Percentiles rank a stretch among this genome's conserved stretches.
phyloP scores from a whole-genome alignment of 2,113 vertebrate species.

The Suricata suricatta region DNA sequence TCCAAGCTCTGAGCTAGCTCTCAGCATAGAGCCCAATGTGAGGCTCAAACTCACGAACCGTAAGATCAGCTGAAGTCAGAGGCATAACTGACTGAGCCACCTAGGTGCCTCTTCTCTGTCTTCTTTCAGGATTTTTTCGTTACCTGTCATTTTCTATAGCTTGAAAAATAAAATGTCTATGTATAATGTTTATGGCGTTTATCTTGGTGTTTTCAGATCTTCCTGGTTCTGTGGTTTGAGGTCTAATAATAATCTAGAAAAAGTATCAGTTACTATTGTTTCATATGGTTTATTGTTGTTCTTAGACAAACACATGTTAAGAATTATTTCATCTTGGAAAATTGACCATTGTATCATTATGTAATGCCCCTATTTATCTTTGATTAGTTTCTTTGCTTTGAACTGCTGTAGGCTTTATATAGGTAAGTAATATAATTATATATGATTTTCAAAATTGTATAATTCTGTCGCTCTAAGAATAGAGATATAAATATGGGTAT shows the following conservation, averaged over 20 bases:
- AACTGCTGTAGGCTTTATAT: neutral
- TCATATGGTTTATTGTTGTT: neutral
- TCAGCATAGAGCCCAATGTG: too few species aligned
- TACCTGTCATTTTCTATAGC: neutral
- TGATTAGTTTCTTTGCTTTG: neutral
- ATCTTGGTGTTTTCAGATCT: neutral
- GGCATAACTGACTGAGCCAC: too few species aligned
- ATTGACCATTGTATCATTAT: neutral
- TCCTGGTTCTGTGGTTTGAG: neutral
- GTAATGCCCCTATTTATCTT: neutral
- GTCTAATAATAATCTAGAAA: neutral
- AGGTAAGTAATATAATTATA: neutral
- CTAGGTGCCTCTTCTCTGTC: neutral
- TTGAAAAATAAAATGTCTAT: neutral
- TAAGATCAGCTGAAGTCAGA: too few species aligned
- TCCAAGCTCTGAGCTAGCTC: too few species aligned
- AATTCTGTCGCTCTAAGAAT: neutral
- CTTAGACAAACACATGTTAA: neutral
- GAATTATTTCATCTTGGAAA: neutral
- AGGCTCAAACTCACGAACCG: too few species aligned
- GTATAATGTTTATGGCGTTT: neutral
- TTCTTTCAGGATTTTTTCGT: neutral
- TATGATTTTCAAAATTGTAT: neutral
- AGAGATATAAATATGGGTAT: neutral
- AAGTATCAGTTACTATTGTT: neutral